Conservation (phyloP, 2,888 invertebrate species). For the Sipha maydis region DNA sequence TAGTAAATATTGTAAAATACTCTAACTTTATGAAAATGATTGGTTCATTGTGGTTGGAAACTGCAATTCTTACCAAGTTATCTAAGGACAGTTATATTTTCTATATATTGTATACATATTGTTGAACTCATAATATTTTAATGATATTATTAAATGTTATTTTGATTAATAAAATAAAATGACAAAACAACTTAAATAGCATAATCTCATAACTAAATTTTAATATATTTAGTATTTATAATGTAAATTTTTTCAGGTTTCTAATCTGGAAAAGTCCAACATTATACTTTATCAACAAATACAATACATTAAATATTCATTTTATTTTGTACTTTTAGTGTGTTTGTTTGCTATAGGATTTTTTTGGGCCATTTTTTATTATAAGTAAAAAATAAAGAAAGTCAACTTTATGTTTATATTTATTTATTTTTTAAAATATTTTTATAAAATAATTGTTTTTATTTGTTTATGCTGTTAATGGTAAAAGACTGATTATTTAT, state of each 20-base stretch:
- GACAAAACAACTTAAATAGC: too few relatives aligned
- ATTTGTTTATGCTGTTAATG: constrained; percentile 19
- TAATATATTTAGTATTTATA: neutral
- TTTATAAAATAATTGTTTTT: constrained; percentile 19
- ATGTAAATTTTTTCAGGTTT: constrained; percentile 37
- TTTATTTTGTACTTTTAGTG: constrained; percentile 28
- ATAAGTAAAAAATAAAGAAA: constrained; percentile 35
- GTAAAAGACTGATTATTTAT: constrained; percentile 51
- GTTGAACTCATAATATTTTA: too few relatives aligned
- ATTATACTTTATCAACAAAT: constrained; percentile 33
- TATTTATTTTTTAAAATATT: neutral
- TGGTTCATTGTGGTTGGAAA: too few relatives aligned
- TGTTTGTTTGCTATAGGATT: constrained; percentile 47
- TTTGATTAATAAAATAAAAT: too few relatives aligned
- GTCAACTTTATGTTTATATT: neutral
- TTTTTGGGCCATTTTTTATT: constrained; percentile 39
- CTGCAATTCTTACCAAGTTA: too few relatives aligned
- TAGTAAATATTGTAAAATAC: too few relatives aligned
- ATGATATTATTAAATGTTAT: too few relatives aligned
- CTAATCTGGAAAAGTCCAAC: constrained; percentile 42
- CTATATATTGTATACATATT: too few relatives aligned
- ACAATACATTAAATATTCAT: constrained; percentile 40
- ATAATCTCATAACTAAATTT: too few relatives aligned
- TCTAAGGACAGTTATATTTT: too few relatives aligned
- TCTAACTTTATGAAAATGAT: too few relatives aligned